Evolutionary conservation across 2,888 invertebrate species (phyloP).

Genomic region (Osmoderma eremita): DNA sequence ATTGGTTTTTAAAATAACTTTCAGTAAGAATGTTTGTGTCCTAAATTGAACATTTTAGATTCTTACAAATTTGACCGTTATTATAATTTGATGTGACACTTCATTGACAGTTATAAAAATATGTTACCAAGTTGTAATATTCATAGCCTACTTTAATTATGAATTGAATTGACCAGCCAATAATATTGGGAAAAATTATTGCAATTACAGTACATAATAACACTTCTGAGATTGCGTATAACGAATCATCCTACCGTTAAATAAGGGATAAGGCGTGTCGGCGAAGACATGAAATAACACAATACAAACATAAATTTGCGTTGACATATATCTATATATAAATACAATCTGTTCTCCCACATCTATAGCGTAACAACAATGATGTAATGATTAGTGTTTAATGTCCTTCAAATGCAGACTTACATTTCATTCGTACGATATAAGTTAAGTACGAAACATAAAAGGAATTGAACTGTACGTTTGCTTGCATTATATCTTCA

Average conservation of each 20-base stretch:
- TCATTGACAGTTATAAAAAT: too few species aligned
- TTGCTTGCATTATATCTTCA: too few species aligned
- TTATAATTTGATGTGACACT: too few species aligned
- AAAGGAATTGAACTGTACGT: too few species aligned
- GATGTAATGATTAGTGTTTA: constrained; percentile 39
- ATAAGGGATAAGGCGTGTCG: constrained; percentile 41
- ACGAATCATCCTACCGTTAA: constrained; percentile 2
- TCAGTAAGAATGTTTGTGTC: too few species aligned
- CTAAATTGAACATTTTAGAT: too few species aligned
- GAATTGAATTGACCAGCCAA: too few species aligned
- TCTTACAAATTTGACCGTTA: too few species aligned
- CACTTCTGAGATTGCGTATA: background rate
- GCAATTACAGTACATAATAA: background rate
- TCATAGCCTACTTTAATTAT: too few species aligned
- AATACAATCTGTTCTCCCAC: constrained; percentile 9
- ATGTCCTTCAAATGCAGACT: constrained; percentile 40
- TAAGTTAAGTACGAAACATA: background rate
- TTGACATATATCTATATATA: constrained; percentile 13
- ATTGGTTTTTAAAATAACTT: too few species aligned
- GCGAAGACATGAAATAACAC: constrained; percentile 35
- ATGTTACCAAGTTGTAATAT: too few species aligned
- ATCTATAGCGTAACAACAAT: constrained; percentile 15
- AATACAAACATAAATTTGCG: constrained; percentile 12
- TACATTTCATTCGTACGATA: constrained; percentile 30
- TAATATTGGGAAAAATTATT: too few species aligned